Percentiles rank a stretch among this genome's conserved stretches.
Evolutionary conservation across 92 coral and sea anemone genomes (phyloP).

Genomic region (Parazoanthus atlanticus): DNA sequence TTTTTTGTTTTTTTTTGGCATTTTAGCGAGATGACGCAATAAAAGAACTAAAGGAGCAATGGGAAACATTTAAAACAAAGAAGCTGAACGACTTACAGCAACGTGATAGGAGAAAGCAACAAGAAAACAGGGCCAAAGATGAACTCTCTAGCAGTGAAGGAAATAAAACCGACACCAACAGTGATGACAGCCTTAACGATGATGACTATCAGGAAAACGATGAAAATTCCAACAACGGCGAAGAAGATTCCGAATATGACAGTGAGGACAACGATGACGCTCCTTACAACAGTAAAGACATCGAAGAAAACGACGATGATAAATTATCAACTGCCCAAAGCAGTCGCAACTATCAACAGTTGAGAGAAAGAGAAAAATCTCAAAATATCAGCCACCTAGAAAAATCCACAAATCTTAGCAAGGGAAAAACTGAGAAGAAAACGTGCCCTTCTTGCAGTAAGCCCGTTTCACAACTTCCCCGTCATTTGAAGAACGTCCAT

Average conservation of each 20-base stretch:
- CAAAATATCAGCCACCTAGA: not conserved
- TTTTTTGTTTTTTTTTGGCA: not conserved
- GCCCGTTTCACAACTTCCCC: conserved; percentile 17
- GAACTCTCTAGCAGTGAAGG: conserved; percentile 1
- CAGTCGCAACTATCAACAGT: not conserved
- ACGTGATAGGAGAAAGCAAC: conserved; percentile 15
- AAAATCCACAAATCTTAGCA: not conserved
- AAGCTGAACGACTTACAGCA: conserved; percentile 2
- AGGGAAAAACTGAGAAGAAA: conserved; percentile 19
- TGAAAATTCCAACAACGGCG: not conserved
- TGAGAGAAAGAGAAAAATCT: not conserved
- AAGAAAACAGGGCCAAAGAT: not conserved
- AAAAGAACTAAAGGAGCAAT: conserved; percentile 7
- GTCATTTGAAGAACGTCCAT: conserved; percentile 21
- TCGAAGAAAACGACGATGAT: conserved; percentile 1
- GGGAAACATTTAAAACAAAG: conserved; percentile 15
- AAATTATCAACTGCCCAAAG: conserved; percentile 16
- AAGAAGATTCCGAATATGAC: not conserved
- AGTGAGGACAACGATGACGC: not conserved
- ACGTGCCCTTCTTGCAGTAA: conserved; percentile 17
- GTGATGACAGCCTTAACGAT: conserved; percentile 9
- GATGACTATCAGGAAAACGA: conserved; percentile 7
- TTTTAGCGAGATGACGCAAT: conserved; percentile 19
- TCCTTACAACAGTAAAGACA: not conserved
- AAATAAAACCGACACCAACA: not conserved